Conservation (phyloP, 2,113 vertebrate genomes). For the pig (Sus scrofa) region DNA sequence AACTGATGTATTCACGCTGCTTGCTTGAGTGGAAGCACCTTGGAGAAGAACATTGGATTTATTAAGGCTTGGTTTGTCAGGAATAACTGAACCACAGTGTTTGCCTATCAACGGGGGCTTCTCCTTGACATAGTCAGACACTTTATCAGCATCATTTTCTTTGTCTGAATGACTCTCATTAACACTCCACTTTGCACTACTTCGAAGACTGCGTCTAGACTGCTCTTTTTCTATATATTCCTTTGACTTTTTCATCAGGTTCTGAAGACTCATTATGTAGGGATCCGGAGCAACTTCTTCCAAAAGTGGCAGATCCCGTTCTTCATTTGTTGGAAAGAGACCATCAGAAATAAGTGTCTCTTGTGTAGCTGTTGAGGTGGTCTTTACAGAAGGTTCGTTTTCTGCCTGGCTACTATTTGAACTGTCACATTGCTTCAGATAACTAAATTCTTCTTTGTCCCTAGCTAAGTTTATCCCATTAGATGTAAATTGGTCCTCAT, state of each 20-base stretch:
- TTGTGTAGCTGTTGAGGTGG: background rate
- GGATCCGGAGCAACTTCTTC: slow-evolving; percentile 86
- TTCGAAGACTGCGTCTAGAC: slow-evolving; percentile 85
- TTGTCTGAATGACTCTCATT: slow-evolving; percentile 89
- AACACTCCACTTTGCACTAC: slow-evolving; percentile 71
- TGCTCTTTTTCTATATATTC: slow-evolving; percentile 94
- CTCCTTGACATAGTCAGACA: slow-evolving; percentile 81
- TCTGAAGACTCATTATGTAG: slow-evolving; percentile 91
- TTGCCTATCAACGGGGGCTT: slow-evolving; percentile 82
- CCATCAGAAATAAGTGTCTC: background rate
- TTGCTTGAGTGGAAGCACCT: slow-evolving; percentile 82
- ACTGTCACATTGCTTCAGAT: slow-evolving; percentile 67
- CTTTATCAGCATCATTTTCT: slow-evolving; percentile 88
- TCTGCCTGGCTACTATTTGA: background rate
- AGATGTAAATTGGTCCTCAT: slow-evolving; percentile 31
- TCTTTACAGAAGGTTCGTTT: background rate
- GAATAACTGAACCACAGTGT: slow-evolving; percentile 79
- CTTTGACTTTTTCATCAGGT: slow-evolving; percentile 94
- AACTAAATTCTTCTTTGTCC: slow-evolving; percentile 62
- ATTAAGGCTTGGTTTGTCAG: slow-evolving; percentile 87
- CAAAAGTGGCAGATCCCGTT: background rate
- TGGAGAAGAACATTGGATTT: slow-evolving; percentile 88
- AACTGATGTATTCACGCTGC: slow-evolving; percentile 51
- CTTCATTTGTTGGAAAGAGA: slow-evolving; percentile 70
- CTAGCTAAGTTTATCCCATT: slow-evolving; percentile 22